Conservation (phyloP, 2,113 vertebrate species). For the Pyrgilauda ruficollis region DNA sequence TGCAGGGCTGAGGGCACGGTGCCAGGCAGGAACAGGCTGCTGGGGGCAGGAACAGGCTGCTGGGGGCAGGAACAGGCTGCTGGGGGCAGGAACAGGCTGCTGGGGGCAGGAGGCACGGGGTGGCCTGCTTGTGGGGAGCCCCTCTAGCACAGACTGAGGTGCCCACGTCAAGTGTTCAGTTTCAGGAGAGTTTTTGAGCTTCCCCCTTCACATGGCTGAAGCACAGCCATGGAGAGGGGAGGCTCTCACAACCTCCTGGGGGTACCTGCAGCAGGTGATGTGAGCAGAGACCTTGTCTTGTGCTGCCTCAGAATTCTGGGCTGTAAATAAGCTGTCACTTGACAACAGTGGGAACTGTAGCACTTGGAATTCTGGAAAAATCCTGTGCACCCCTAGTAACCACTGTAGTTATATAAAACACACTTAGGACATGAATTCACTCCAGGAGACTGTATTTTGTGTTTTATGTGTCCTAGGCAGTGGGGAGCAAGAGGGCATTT, state of each 20-base stretch:
- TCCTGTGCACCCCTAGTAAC: background rate
- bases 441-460: background rate
- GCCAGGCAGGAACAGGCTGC: background rate
- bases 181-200: background rate
- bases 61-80: background rate
- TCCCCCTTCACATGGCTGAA: background rate
- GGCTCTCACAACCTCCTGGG: background rate
- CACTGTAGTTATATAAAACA: background rate
- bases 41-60: background rate
- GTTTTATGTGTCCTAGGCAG: background rate
- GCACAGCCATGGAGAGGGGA: background rate
- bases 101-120: background rate
- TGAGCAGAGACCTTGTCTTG: background rate
- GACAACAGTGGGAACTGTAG: background rate
- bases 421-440: background rate
- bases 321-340: background rate
- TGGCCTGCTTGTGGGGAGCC: background rate
- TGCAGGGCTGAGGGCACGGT: background rate
- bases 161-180: background rate
- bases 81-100: background rate
- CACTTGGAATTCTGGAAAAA: background rate
- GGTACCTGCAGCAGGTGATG: background rate
- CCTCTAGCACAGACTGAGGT: background rate
- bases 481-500: background rate
- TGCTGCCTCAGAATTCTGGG: background rate